Conservation (phyloP, 2,888 invertebrate species). For the Brachyptera putata region DNA sequence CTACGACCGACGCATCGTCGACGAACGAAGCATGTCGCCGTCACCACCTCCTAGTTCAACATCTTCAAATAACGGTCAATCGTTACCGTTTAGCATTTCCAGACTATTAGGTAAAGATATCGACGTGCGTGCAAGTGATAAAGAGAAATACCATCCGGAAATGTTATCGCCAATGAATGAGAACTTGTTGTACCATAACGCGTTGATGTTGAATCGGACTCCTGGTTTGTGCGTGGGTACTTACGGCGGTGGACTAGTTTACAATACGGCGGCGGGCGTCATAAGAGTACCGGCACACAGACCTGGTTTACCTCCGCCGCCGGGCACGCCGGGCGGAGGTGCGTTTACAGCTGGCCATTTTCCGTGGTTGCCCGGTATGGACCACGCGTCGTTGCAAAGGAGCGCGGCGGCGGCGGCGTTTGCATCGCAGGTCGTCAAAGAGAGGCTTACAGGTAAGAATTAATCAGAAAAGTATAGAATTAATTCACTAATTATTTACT, state of each 20-base stretch:
- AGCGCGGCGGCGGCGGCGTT: slow-evolving; percentile 56
- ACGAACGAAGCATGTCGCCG: slow-evolving; percentile 41
- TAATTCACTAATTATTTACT: too few species aligned
- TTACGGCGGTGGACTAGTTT: slow-evolving; percentile 30
- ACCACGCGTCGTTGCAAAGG: slow-evolving; percentile 47
- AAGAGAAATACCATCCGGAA: slow-evolving; percentile 1
- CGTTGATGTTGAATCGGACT: slow-evolving; percentile 23
- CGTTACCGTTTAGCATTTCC: slow-evolving; percentile 76
- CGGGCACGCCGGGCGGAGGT: slow-evolving; percentile 48
- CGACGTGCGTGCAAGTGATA: slow-evolving; percentile 52
- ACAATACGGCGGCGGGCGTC: slow-evolving; percentile 37
- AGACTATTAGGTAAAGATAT: slow-evolving; percentile 72
- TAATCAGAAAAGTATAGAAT: too few species aligned
- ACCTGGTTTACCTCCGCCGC: slow-evolving; percentile 63
- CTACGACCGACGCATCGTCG: slow-evolving; percentile 43
- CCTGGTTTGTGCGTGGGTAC: slow-evolving; percentile 20
- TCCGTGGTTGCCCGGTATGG: slow-evolving; percentile 55
- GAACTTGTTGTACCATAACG: slow-evolving; percentile 29
- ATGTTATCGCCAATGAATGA: slow-evolving; percentile 49
- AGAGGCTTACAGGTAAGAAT: slow-evolving; percentile 72
- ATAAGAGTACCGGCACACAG: slow-evolving; percentile 56
- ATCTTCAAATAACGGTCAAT: slow-evolving; percentile 35
- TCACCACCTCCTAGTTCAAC: slow-evolving; percentile 27
- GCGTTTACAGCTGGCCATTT: slow-evolving; percentile 46
- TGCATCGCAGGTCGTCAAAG: slow-evolving; percentile 77